A percentile compares a stretch with the other conserved stretches of the same genome.
Evolutionary conservation across 1,140 invertebrate genomes (phyloP).

Genomic region (Bombus sibiricus): DNA sequence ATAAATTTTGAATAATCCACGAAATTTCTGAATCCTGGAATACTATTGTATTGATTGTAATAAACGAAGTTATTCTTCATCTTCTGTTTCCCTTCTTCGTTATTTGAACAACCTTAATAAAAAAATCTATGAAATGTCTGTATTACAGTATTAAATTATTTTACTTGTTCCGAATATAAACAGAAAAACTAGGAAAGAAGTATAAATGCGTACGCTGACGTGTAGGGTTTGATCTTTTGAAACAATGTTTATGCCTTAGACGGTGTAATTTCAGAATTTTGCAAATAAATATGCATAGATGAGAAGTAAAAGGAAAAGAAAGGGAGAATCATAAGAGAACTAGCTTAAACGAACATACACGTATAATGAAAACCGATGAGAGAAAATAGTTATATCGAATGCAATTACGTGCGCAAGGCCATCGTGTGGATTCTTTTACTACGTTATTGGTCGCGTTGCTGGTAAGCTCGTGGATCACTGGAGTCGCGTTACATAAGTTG

Average conservation of each 20-base stretch:
- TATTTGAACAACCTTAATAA: no score
- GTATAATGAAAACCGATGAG: not conserved
- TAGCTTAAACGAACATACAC: not conserved
- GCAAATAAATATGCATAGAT: not conserved
- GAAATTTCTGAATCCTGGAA: constrained; percentile 5
- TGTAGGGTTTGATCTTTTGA: not conserved
- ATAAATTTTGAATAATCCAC: not conserved
- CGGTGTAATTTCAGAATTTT: not conserved
- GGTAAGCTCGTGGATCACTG: constrained; percentile 35
- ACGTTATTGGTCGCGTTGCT: constrained; percentile 12
- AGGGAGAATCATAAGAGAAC: not conserved
- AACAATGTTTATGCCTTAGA: not conserved
- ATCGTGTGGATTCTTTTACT: constrained; percentile 33
- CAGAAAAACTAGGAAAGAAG: not conserved
- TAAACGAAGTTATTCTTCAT: constrained; percentile 52
- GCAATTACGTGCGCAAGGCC: constrained; percentile 5
- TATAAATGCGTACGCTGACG: not conserved
- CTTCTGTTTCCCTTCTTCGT: not conserved
- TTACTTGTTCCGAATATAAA: no score
- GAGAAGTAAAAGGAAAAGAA: not conserved
- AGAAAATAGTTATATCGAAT: not conserved
- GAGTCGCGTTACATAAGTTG: constrained; percentile 43
- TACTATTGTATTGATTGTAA: constrained; percentile 43
- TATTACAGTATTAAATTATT: not conserved
- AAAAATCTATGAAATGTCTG: not conserved